Evolutionary conservation across 1,140 invertebrate species (phyloP), one percentile per base, ranked within the genome.

Genomic region (Octopus sinensis): DNA sequence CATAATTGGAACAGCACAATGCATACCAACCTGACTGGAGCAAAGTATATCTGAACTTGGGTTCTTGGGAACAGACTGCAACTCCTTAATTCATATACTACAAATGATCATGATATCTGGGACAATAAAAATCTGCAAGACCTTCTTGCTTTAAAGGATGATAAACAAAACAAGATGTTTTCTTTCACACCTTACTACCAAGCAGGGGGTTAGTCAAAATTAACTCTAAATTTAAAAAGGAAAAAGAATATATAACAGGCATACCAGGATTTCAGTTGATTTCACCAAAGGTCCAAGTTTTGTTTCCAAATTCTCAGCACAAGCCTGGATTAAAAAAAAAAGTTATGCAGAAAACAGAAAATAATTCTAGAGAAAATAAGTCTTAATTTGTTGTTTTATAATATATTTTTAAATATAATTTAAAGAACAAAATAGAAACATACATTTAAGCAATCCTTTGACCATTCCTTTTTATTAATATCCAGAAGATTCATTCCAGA

Each of bases 401-500:
- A 62, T 62, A 12, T 62, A 12, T 62, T 62, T 62, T 62, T 62
- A 62, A 12, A 62, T 62, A 62, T 62, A 62, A 12, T 62, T 62
- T 12, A 1, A 62, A 12, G 30, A 43, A 2, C 30, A 43, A 43
- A 43, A 43, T 43, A 43, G 30, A 43, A 43, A 6, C 84, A 80
- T 82, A 94, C 95, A 91, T 96, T 92, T 6, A 98, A 89, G 87
- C 96, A 94, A 43, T 92, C 87, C 54, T 93, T 88, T 82, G 94
- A 93, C 97, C 97, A 99, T 71, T 92, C 91, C 91, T 95, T 95
- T 0, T 89, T 93, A 54, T 91, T 92, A 68, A 99, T 96, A 90
- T 99, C 94, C 81, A 99, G 91, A 17, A 99, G 92, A 91, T 99
- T 99, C 97, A 98, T 99, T 53, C 97, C 98, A 5, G 97, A 98